Evolutionary conservation across 2,797 vertebrate genomes (phyloP), one percentile per base, ranked within the genome.

Genomic region (Labeo calbasu): DNA sequence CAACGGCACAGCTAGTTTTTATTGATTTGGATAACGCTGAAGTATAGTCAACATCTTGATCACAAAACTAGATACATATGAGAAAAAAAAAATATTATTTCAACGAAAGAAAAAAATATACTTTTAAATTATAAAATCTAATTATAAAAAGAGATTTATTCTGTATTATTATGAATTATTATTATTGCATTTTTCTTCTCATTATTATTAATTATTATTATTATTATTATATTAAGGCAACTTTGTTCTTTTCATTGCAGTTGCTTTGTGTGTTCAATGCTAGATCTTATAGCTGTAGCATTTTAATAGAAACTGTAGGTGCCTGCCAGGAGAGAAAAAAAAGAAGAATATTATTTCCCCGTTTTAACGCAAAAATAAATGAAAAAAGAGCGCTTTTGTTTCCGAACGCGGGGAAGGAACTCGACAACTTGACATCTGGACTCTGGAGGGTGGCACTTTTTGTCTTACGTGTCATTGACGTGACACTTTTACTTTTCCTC

Each of bases 231-330:
- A 95, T 95, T 95, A 95, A 98, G 96, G 96, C 97, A 96, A 97
- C 96, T 96, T 97, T 93, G 97, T 98, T 99, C 93, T 97, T 97
- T 99, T 99, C 97, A 97, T 98, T 96, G 97, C 97, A 96, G 97
- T 98, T 97, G 98, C 97, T 99, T 98, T 99, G 98, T 99, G 98
- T 99, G 98, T 99, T 98, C 97, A 97, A 98, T 98, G 97, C 98
- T 98, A 99, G 97, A 97, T 97, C 97, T 96, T 95, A 98, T 99
- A 99, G 97, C 98, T 93, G 97, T 99, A 99, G 98, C 98, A 96
- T 98, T 99, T 99, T 98, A 97, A 96, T 99, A 99, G 96, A 98
- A 97, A 97, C 97, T 92, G 96, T 98, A 99, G 97, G 97, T 99
- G 98, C 98, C 98, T 99, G 98, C 97, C 93, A 93, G 94, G 93